Evolutionary conservation across 2,113 vertebrate genomes (phyloP).

Genomic region (Scomber scombrus): DNA sequence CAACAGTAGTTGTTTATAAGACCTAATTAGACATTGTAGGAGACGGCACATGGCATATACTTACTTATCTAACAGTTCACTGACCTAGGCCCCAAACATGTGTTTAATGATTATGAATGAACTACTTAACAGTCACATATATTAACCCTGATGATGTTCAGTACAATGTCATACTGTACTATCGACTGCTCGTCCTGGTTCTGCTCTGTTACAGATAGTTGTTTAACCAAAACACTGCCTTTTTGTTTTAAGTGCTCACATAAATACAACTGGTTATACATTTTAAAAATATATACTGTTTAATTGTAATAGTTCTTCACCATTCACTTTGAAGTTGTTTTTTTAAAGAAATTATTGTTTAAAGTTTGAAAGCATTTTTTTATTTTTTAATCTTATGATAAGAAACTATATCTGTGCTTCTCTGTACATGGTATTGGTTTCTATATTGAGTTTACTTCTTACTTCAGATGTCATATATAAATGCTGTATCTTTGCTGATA

Average conservation of each 20-base stretch:
- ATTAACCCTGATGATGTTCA: background rate
- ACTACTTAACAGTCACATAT: background rate
- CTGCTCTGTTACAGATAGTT: background rate
- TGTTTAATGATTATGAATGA: slow-evolving; percentile 15
- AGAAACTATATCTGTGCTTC: too few relatives aligned
- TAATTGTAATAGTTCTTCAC: too few relatives aligned
- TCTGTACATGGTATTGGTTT: too few relatives aligned
- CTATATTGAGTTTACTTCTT: too few relatives aligned
- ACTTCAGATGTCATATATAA: too few relatives aligned
- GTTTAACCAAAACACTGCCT: background rate
- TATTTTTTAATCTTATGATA: too few relatives aligned
- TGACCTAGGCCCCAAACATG: background rate
- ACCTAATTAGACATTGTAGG: background rate
- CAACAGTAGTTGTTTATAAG: background rate
- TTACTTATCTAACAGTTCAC: background rate
- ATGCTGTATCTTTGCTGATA: too few relatives aligned
- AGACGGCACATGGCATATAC: background rate
- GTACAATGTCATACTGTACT: background rate
- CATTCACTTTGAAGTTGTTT: too few relatives aligned
- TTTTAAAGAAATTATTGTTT: too few relatives aligned
- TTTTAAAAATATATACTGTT: background rate
- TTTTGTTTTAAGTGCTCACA: background rate
- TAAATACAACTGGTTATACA: background rate
- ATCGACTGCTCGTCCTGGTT: background rate
- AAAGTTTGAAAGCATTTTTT: too few relatives aligned